These are phyloP conservation scores for Acanthornis magna DNA, from an alignment of 2,797 vertebrate genomes.

Conservation along the genomic window DNA sequence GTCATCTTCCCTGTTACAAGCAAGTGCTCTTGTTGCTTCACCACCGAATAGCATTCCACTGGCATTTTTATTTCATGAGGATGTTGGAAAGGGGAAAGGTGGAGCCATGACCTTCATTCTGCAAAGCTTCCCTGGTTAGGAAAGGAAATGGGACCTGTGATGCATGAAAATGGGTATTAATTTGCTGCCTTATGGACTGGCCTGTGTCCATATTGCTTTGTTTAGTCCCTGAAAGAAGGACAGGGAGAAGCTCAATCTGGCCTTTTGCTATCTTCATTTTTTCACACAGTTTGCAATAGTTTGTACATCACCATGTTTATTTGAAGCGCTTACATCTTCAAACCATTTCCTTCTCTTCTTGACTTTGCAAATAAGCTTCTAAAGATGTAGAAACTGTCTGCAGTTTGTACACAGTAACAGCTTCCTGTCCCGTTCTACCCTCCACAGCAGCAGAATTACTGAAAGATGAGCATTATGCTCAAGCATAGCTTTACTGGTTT, in stretches of 20 bases:
- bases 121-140: background rate
- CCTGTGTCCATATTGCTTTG: background rate
- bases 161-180: background rate
- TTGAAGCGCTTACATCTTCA: background rate
- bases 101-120: background rate
- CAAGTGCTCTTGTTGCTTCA: background rate
- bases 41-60: background rate
- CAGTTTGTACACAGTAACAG: background rate
- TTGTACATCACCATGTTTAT: background rate
- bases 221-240: background rate
- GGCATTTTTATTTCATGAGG: background rate
- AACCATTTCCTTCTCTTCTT: background rate
- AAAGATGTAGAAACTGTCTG: background rate
- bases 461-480: background rate
- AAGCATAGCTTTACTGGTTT: background rate
- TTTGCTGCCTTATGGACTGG: background rate
- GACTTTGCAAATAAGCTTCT: background rate
- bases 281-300: background rate
- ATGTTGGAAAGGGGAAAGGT: background rate
- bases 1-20: background rate
- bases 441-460: background rate
- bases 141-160: background rate
- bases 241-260: background rate
- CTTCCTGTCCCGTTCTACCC: background rate
- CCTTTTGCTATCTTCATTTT: background rate